Percentiles rank a stretch among this genome's conserved stretches.
These are phyloP conservation scores for Drosophila aldrichi DNA, from an alignment of 2,888 invertebrate genomes.

Conservation along the genomic window DNA sequence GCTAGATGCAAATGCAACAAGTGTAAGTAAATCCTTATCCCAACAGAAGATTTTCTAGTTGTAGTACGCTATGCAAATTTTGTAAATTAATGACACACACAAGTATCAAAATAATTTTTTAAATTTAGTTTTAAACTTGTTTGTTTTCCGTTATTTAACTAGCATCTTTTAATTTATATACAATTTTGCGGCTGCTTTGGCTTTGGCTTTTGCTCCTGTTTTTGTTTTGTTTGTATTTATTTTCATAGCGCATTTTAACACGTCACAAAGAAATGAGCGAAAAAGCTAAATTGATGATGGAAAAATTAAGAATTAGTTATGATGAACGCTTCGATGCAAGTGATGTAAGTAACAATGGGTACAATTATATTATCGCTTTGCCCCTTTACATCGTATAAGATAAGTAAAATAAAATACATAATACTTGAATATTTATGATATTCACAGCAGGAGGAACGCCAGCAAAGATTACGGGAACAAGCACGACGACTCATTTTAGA, in stretches of 20 bases:
- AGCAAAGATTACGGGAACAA: slow-evolving; percentile 93
- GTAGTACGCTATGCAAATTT: background rate
- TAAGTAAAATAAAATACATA: background rate
- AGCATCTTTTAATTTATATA: slow-evolving; percentile 37
- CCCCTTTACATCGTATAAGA: slow-evolving; percentile 7
- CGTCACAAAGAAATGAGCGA: slow-evolving; percentile 86
- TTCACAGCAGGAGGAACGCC: slow-evolving; percentile 90
- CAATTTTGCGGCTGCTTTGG: slow-evolving; percentile 63
- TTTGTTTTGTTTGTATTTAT: slow-evolving; percentile 59
- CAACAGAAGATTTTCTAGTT: background rate
- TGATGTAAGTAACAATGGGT: slow-evolving; percentile 82
- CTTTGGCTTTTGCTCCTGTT: slow-evolving; percentile 56
- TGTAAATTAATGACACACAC: background rate
- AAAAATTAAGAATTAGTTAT: slow-evolving; percentile 83
- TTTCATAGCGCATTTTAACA: slow-evolving; percentile 84
- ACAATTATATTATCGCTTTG: slow-evolving; percentile 10
- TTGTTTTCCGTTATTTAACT: slow-evolving; percentile 30
- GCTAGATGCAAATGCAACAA: slow-evolving; percentile 86
- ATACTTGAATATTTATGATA: background rate
- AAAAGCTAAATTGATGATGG: slow-evolving; percentile 85
- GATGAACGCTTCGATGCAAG: slow-evolving; percentile 76
- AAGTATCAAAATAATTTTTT: slow-evolving; percentile 7
- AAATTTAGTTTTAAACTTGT: slow-evolving; percentile 8
- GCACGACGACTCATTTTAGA: slow-evolving; percentile 96
- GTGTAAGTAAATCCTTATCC: slow-evolving; percentile 84